These are phyloP conservation scores for Hydropsyche tenuis DNA, from an alignment of 1,140 invertebrate species.

Conservation along the genomic window DNA sequence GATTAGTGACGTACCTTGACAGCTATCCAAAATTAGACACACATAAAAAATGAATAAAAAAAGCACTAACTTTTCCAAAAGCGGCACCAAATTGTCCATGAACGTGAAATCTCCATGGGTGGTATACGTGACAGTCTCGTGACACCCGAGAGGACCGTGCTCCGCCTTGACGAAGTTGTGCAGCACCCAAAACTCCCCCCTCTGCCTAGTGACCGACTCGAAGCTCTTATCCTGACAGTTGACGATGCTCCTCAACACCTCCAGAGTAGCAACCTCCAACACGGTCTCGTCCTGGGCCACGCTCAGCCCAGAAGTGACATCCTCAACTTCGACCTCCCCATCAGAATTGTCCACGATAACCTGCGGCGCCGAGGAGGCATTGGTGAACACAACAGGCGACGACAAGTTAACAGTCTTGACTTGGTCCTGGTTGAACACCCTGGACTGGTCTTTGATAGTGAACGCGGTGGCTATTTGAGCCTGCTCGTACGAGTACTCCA, in stretches of 20 bases:
- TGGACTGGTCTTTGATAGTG: slow-evolving; percentile 52
- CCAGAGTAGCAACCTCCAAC: slow-evolving; percentile 54
- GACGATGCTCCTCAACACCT: slow-evolving; percentile 56
- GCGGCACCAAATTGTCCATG: slow-evolving; percentile 84
- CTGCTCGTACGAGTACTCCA: slow-evolving; percentile 40
- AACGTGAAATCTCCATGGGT: slow-evolving; percentile 92
- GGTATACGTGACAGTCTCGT: slow-evolving; percentile 89
- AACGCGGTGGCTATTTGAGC: slow-evolving; percentile 40
- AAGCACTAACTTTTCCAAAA: slow-evolving; percentile 69
- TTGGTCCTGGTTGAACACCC: slow-evolving; percentile 54
- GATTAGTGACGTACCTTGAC: no score
- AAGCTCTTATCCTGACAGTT: slow-evolving; percentile 72
- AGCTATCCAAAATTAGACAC: no score
- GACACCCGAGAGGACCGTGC: slow-evolving; percentile 69
- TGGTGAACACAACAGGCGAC: slow-evolving; percentile 27
- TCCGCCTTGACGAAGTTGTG: slow-evolving; percentile 82
- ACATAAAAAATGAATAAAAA: neutral
- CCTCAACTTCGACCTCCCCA: slow-evolving; percentile 51
- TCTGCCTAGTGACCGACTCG: slow-evolving; percentile 71
- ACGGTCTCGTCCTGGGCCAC: slow-evolving; percentile 55
- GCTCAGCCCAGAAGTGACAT: slow-evolving; percentile 7
- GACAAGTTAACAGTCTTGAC: neutral
- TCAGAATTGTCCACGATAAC: slow-evolving; percentile 31
- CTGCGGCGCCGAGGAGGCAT: slow-evolving; percentile 53
- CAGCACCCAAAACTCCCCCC: slow-evolving; percentile 89